These are phyloP conservation scores for Mastomys coucha DNA, from an alignment of 2,113 vertebrate species.

Conservation along the genomic window DNA sequence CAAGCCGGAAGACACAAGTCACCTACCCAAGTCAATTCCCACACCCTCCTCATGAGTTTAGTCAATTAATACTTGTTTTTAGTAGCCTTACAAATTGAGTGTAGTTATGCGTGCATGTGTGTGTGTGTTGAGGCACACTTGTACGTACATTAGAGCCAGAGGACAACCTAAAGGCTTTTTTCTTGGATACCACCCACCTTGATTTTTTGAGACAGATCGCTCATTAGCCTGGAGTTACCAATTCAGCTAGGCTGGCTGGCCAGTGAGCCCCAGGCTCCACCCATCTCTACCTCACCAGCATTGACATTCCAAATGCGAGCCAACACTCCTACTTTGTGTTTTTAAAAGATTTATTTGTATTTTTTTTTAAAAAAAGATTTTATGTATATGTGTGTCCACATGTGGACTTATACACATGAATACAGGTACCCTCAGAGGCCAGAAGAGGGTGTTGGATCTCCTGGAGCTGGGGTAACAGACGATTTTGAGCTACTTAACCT, in stretches of 20 bases:
- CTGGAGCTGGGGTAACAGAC: neutral
- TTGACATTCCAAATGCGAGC: neutral
- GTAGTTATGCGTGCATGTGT: neutral
- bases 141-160: neutral
- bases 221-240: neutral
- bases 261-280: no score
- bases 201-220: neutral
- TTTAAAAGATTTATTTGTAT: neutral
- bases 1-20: constrained; percentile 53
- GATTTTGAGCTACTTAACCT: neutral
- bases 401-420: no score
- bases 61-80: constrained; percentile 31
- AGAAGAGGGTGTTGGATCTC: neutral
- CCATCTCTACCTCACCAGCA: neutral
- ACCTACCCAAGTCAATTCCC: constrained; percentile 61
- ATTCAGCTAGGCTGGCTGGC: neutral
- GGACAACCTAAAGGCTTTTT: neutral
- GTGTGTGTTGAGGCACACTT: neutral
- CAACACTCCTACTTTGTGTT: neutral
- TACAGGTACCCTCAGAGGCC: neutral
- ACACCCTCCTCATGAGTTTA: constrained; percentile 50
- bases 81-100: constrained; percentile 57
- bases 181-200: neutral
- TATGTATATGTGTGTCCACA: neutral
- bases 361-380: neutral